Conservation (phyloP, 2,888 invertebrate genomes). For the Heteromurus nitidus region DNA sequence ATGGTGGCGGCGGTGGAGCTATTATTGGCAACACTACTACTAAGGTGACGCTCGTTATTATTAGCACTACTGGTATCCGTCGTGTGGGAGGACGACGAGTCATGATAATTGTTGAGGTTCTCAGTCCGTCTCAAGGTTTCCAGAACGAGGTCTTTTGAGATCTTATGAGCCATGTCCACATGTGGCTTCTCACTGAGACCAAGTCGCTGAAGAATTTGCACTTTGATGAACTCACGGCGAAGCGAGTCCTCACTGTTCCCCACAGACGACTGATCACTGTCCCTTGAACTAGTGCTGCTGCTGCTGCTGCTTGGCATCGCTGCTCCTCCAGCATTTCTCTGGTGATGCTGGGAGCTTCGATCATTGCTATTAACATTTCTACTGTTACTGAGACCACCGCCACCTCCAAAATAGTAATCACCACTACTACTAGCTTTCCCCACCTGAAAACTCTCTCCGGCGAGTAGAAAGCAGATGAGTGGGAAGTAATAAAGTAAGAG, state of each 20-base stretch:
- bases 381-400: background rate
- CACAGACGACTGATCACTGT: background rate
- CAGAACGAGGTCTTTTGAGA: slow-evolving; percentile 72
- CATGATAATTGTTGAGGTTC: slow-evolving; percentile 58
- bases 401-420: slow-evolving; percentile 27
- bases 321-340: slow-evolving; percentile 22
- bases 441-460: slow-evolving; percentile 32
- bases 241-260: slow-evolving; percentile 63
- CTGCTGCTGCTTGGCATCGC: slow-evolving; percentile 27
- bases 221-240: slow-evolving; percentile 72
- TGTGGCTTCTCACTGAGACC: slow-evolving; percentile 72
- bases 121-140: slow-evolving; percentile 73
- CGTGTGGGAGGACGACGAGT: slow-evolving; percentile 6
- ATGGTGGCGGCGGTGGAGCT: slow-evolving; percentile 14
- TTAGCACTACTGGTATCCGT: background rate
- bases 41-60: slow-evolving; percentile 23
- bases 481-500: slow-evolving; percentile 51
- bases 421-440: slow-evolving; percentile 40
- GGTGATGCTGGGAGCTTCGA: background rate
- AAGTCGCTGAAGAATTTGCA: slow-evolving; percentile 72
- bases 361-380: slow-evolving; percentile 1
- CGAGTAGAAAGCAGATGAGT: slow-evolving; percentile 44
- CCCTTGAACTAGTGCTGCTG: slow-evolving; percentile 8
- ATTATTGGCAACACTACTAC: slow-evolving; percentile 20
- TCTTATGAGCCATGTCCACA: slow-evolving; percentile 72